Base-by-base conservation (phyloP, 2,797 vertebrate genomes). In the Sebastes trivittatus region DNA sequence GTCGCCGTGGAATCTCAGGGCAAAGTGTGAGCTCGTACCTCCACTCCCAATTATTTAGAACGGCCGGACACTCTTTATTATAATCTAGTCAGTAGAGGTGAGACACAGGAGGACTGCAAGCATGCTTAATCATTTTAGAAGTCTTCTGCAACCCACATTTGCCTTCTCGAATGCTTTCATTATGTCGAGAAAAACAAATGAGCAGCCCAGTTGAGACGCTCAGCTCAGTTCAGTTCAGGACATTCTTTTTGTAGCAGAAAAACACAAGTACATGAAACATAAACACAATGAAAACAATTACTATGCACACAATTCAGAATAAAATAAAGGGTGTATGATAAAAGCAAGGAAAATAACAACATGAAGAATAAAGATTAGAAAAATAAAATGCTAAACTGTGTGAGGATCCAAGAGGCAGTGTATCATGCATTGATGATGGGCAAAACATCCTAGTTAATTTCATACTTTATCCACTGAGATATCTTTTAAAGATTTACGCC, bases 1-100 rank as follows among this genome's bases (percentile, higher is more conserved):
- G 80, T 87, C 86, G 81, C 64, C 65, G 77, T 81, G 34, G 79
- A 79, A 73, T 74, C 76, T 80, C 34, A 69, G 71, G 78, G 68
- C 64, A 82, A 78, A 87, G 68, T 61, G 59, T 27, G 30, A 83
- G 72, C 59, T 30, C 77, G 38, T 54, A 58, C 65, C 59, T 84
- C 61, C 46, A 54, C 55, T 67, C 66, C 61, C 61, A 70, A 66
- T 73, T 56, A 71, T 79, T 71, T 23, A 70, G 18, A 22, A 60
- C n/a, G 71, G 52, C 29, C 20, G 10, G 52, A 49, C 23, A 27
- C 13, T 30, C 22, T 74, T 83, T 29, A 77, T 70, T 66, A 59
- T 52, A 65, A 78, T 62, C 7, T 38, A 34, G 58, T 74, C 59
- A 73, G 65, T 13, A 22, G 32, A 76, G 71, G 58, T 59, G 36